Evolutionary conservation across 1,140 invertebrate species (phyloP), one percentile per base, ranked within the genome.

Genomic region (Nasonia vitripennis): DNA sequence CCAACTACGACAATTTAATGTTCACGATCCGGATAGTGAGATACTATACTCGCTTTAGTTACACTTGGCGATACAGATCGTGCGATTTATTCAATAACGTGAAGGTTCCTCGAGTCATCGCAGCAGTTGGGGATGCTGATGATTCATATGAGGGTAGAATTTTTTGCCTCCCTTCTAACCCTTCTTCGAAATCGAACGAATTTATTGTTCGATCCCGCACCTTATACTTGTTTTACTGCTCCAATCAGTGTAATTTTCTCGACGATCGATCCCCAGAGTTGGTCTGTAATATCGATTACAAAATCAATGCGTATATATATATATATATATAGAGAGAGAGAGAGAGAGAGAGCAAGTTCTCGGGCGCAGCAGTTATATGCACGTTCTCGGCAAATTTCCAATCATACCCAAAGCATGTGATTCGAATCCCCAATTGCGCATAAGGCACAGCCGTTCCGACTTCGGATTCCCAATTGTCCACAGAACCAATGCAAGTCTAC

Each of bases 341-440:
- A 27, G 0, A 27, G 27, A 27, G 27, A 55, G 12, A 55, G 51
- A 55, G 51, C 51, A 17, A 17, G 12, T 17, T 55, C 51, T 20
- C 51, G 48, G 27, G 27, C 14, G 51, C 12, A 55, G 51, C 11
- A n/a, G 68, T 70, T 70, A 70, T 17, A 17, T 31, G 7, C 9
- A 27, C n/a, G 71, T 74, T 34, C 20, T 20, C 71, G 71, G 12
- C 34, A 20, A 37, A 74, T 74, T 74, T 74, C 71, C 71, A 74
- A 74, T 74, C 34, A 74, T 74, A 74, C 14, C 10, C 34, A 4
- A 74, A 74, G 71, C 71, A 74, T 74, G 34, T 74, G 71, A 74
- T 74, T 74, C 71, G 71, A 74, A 74, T 74, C 17, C 34, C 31
- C 71, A 74, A 74, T 74, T 14, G 34, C 34, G 71, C 71, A 74